Conservation (phyloP, 2,888 invertebrate genomes). For the Artemia sinica region DNA sequence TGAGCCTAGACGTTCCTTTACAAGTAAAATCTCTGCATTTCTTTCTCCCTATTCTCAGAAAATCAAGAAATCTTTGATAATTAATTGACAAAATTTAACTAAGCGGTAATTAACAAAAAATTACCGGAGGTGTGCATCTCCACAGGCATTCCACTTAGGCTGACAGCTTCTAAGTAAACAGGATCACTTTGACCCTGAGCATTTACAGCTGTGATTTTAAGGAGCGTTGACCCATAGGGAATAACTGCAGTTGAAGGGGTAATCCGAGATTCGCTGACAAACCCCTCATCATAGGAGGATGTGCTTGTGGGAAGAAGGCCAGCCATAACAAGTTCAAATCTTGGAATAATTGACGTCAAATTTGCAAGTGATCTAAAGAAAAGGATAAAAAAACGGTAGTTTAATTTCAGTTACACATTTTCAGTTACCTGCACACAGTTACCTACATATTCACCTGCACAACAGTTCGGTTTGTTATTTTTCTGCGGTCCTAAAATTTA, state of each 20-base stretch:
- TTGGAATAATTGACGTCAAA: constrained; percentile 20
- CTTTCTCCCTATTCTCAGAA: no score
- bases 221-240: constrained; percentile 19
- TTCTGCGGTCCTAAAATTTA: no score
- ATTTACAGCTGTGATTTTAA: constrained; percentile 21
- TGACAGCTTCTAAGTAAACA: constrained; percentile 20
- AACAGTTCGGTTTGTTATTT: no score
- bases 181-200: constrained; percentile 21
- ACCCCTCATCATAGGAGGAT: not conserved
- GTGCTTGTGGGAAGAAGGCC: constrained; percentile 1
- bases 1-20: no score
- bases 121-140: constrained; percentile 18
- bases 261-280: constrained; percentile 7
- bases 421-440: no score
- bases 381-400: no score
- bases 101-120: no score
- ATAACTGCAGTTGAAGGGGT: constrained; percentile 20
- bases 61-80: no score
- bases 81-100: no score
- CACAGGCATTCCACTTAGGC: constrained; percentile 16
- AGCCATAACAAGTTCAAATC: constrained; percentile 19
- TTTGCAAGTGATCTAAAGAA: constrained; percentile 17
- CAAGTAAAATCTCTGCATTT: no score
- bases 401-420: no score
- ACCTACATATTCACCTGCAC: no score